Evolutionary conservation across 37 sponge, comb jelly and placozoan genomes (phyloP), one percentile per base, ranked within the genome.

Genomic region (Diacarnus erythraeanus): DNA sequence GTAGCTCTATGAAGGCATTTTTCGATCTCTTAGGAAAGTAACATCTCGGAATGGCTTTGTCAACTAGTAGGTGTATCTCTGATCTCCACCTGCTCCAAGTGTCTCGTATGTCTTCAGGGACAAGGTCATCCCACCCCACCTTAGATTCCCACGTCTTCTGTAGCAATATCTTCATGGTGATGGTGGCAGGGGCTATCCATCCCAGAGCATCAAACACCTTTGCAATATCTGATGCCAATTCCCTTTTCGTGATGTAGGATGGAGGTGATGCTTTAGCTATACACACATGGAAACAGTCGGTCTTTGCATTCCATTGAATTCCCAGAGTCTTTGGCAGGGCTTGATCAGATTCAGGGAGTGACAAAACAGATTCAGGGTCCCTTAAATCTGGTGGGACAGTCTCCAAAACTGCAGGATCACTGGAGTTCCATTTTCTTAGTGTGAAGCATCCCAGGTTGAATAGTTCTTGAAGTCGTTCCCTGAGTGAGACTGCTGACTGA

Each of bases 171-270:
- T 65, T 65, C 3, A 30, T 3, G 2, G 3, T 25, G 31, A 65
- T 20, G 2, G 33, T 65, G 34, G 34, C 31, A 12, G 66, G 66
- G 9, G 66, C 36, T 10, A 51, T 54, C 77, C 76, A 76, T 47
- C 84, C 70, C 31, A 83, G 63, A 22, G 71, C 51, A 34, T 84
- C 78, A 58, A 84, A 84, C 0, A 71, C 71, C 31, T 47, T 74
- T n/a, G 84, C 73, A 40, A 83, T 42, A 37, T 83, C 76, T 18
- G 83, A 75, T 5, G 44, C 35, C 15, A 74, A 57, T 5, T 17
- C 5, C 15, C 76, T 57, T 42, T 83, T 83, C 29, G 83, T 83
- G 12, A 75, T 8, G 38, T 29, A 33, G 31, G 30, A 17, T 10
- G 23, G 42, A 40, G 34, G 41, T 33, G 71, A 59, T n/a, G 57